Base-by-base conservation (phyloP, 92 coral and sea anemone species). In the Porites divaricata region DNA sequence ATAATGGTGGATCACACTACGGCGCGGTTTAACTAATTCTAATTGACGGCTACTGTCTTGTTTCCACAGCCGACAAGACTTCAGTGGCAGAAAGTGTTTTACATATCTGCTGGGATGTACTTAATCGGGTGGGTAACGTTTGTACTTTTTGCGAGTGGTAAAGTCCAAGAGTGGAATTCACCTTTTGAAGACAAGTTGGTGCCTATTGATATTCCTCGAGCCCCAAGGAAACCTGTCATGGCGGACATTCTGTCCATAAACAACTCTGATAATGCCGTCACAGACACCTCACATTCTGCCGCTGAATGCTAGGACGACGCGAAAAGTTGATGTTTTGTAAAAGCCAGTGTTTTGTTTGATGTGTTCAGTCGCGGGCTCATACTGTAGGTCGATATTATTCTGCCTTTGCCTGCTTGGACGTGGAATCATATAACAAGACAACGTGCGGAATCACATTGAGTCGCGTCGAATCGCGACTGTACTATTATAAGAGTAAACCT, bases 41-140 rank as follows among this genome's bases (percentile, higher is more conserved):
- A 35, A 35, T 35, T 35, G 45, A 35, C 45, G 4, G 57, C 10
- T 22, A 7, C 4, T 75, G 54, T 76, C 15, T 19, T 41, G 12
- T 41, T 76, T 64, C 67, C 79, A 25, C 87, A 96, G 99, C 97
- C 99, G 35, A 95, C 98, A 12, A 93, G 98, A 52, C 83, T 58
- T 9, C 98, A 90, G 69, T 96, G 99, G 99, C 99, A 96, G 80
- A 93, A 89, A 66, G 97, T 96, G 24, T 95, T 96, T 67, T 96
- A 84, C 84, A 94, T 96, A 78, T 58, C 99, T 1, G 98, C 98
- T 11, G 89, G 70, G 1, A 11, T 93, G 49, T 92, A 89, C 73
- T 86, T 91, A 21, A 25, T 95, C 63, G 99, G 99, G 8, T 79
- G 88, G 65, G 6, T 95, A 8, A 82, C 84, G 13, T 96, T 66